A percentile compares a stretch with the other conserved stretches of the same genome.
Evolutionary conservation across 2,797 vertebrate genomes (phyloP).

Genomic region (Phalloptychus januarius): DNA sequence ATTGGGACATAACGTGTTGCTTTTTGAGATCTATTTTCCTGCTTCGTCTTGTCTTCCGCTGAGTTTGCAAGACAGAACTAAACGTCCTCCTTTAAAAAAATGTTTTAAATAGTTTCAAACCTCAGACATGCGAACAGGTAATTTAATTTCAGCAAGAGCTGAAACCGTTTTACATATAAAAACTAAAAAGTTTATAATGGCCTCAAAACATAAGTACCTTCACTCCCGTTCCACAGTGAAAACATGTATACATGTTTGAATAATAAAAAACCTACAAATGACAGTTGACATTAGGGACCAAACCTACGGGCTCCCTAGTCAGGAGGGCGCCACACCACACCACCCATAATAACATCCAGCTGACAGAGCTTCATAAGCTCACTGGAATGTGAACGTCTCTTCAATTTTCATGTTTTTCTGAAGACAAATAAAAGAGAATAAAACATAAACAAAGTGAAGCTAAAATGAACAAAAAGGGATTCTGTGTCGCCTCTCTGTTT

Average conservation of each 20-base stretch:
- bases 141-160: conserved; percentile 60
- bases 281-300: conserved; percentile 51
- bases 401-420: conserved; percentile 41
- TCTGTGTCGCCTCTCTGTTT: conserved; percentile 26
- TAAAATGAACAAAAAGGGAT: not conserved
- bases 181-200: conserved; percentile 33
- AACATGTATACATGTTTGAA: not conserved
- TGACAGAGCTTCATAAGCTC: conserved; percentile 58
- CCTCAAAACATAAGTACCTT: conserved; percentile 64
- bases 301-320: conserved; percentile 34
- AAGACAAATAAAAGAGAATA: conserved; percentile 38
- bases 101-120: not conserved
- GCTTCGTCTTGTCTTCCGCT: not conserved
- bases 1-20: not conserved
- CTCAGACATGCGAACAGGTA: not conserved
- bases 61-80: not conserved
- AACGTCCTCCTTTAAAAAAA: not conserved
- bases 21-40: not conserved
- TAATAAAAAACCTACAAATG: conserved; percentile 54
- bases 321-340: conserved; percentile 50
- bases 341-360: conserved; percentile 76
- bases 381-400: conserved; percentile 56
- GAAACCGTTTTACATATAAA: conserved; percentile 62
- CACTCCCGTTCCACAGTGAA: conserved; percentile 20
- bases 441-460: conserved; percentile 5